phyloP scores from a whole-genome alignment of 1,140 invertebrate species.

The Hetaerina americana region DNA sequence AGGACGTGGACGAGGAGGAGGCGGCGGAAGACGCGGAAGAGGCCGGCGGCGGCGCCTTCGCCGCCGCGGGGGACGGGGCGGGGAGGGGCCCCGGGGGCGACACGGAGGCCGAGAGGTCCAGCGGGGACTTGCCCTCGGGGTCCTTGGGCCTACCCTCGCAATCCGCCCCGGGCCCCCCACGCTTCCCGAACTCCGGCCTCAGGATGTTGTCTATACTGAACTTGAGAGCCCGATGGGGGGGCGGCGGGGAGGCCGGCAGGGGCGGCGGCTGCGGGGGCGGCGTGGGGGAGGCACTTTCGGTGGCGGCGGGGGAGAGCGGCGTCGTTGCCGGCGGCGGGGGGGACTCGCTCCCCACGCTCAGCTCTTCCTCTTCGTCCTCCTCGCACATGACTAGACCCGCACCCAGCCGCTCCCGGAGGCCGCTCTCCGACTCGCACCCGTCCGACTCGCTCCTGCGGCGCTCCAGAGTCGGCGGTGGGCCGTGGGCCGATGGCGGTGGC shows the following conservation, averaged over 20 bases:
- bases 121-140: not conserved
- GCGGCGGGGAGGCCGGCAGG: slow-evolving; percentile 26
- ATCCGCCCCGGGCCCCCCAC: not conserved
- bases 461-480: not conserved
- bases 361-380: slow-evolving; percentile 28
- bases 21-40: not conserved
- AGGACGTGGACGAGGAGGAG: slow-evolving; percentile 2
- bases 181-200: slow-evolving; percentile 68
- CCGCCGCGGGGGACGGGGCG: slow-evolving; percentile 7
- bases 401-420: not conserved
- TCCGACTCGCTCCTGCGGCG: not conserved
- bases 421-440: not conserved
- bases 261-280: slow-evolving; percentile 27
- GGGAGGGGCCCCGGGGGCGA: not conserved
- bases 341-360: slow-evolving; percentile 44
- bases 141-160: not conserved
- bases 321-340: slow-evolving; percentile 29
- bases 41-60: not conserved
- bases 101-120: slow-evolving; percentile 9
- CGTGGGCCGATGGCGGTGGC: not conserved
- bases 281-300: slow-evolving; percentile 27
- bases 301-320: slow-evolving; percentile 26
- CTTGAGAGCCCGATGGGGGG: slow-evolving; percentile 44
- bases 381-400: not conserved
- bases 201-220: slow-evolving; percentile 89